Percentiles rank a stretch among this genome's conserved stretches.
These are phyloP conservation scores for Labeo rohita DNA, from an alignment of 2,113 vertebrate species.

Conservation along the genomic window DNA sequence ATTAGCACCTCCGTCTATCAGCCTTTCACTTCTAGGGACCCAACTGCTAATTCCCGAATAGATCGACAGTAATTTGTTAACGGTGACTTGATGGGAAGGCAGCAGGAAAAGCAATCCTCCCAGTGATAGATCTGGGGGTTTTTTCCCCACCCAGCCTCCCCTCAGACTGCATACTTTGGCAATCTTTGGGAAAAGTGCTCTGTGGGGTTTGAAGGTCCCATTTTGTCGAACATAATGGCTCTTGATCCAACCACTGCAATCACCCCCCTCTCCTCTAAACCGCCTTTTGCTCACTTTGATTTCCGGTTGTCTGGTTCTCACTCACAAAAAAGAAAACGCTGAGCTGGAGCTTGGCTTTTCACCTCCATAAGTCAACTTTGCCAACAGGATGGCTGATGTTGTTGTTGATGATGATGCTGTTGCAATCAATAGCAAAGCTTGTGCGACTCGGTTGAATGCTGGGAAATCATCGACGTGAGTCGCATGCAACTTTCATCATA, in stretches of 20 bases:
- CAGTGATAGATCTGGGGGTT: constrained; percentile 44
- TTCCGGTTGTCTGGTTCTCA: constrained; percentile 21
- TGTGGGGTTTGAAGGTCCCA: constrained; percentile 49
- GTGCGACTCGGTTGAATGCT: constrained; percentile 29
- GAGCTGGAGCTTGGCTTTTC: constrained; percentile 35
- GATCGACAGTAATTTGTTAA: constrained; percentile 53
- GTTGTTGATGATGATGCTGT: constrained; percentile 9
- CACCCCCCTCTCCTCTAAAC: constrained; percentile 11
- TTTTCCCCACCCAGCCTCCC: constrained; percentile 27
- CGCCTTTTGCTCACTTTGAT: constrained; percentile 36
- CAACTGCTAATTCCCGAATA: constrained; percentile 42
- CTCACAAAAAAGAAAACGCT: constrained; percentile 40
- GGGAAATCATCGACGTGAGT: constrained; percentile 24
- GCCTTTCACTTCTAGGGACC: background rate
- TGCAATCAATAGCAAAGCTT: constrained; percentile 18
- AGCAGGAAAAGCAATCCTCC: constrained; percentile 31
- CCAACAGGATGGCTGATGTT: background rate
- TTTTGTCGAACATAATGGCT: constrained; percentile 52
- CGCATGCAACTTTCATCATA: constrained; percentile 43
- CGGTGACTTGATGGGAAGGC: background rate
- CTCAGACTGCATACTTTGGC: constrained; percentile 17
- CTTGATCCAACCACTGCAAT: constrained; percentile 55
- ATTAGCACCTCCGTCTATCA: constrained; percentile 45
- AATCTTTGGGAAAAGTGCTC: constrained; percentile 48
- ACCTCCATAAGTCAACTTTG: constrained; percentile 39